A percentile compares a stretch with the other conserved stretches of the same genome.
Conservation (phyloP, 2,797 vertebrate species). For the Hozukius guyotensis region DNA sequence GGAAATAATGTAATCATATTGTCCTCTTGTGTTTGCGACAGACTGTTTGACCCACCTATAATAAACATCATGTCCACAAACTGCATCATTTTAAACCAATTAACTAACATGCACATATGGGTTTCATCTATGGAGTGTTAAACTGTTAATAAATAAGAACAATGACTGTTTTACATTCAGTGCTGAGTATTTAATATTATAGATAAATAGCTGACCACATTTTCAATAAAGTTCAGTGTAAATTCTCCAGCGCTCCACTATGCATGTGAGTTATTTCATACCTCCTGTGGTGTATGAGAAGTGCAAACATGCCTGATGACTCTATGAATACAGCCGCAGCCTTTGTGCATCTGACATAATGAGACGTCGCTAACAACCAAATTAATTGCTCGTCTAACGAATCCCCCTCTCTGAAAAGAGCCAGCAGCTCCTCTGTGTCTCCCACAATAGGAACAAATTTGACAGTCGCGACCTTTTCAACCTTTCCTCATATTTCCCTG, state of each 20-base stretch:
- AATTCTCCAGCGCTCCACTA: conserved; percentile 20
- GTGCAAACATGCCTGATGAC: conserved; percentile 40
- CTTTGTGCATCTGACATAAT: conserved; percentile 62
- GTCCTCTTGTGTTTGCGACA: neutral
- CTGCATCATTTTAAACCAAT: neutral
- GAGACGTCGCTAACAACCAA: conserved; percentile 65
- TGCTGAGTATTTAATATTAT: neutral
- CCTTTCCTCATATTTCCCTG: conserved; percentile 22
- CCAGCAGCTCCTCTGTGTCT: conserved; percentile 51
- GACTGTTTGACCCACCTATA: neutral
- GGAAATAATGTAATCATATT: neutral
- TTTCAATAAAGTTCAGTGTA: neutral
- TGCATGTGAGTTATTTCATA: conserved; percentile 44
- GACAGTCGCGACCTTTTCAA: conserved; percentile 56
- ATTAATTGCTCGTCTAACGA: conserved; percentile 68
- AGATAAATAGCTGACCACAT: neutral
- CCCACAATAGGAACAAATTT: conserved; percentile 64
- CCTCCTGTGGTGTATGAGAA: conserved; percentile 36
- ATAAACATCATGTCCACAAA: neutral
- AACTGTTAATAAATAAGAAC: neutral
- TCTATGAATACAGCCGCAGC: conserved; percentile 60
- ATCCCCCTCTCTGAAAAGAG: conserved; percentile 45
- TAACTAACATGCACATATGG: neutral
- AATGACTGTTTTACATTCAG: neutral
- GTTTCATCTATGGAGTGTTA: neutral